Evolutionary conservation across 2,797 vertebrate species (phyloP).

Genomic region (Epinephelus awoara): DNA sequence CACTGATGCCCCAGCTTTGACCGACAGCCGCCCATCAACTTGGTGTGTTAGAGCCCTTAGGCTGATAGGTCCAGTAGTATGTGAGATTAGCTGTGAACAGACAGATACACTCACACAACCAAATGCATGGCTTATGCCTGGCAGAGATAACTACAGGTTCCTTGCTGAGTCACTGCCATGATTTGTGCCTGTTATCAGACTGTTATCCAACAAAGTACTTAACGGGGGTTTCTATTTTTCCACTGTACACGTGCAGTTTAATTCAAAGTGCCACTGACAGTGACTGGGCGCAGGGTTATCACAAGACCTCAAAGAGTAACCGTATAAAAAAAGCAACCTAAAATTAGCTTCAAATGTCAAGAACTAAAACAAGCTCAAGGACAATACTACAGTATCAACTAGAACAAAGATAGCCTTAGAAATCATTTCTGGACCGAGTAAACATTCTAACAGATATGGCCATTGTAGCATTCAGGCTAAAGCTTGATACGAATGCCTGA

Average conservation of each 20-base stretch:
- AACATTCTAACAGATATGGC: conserved; percentile 50
- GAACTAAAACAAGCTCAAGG: conserved; percentile 64
- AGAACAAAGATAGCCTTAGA: conserved; percentile 54
- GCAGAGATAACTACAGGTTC: background rate
- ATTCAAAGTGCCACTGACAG: conserved; percentile 15
- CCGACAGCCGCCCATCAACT: too few species aligned
- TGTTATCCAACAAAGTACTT: conserved; percentile 2
- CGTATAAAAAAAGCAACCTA: conserved; percentile 51
- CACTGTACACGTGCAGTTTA: conserved; percentile 3
- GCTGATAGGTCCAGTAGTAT: too few species aligned
- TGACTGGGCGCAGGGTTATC: conserved; percentile 23
- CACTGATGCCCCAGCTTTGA: too few species aligned
- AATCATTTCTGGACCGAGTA: conserved; percentile 38
- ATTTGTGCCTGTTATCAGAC: conserved; percentile 11
- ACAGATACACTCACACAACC: too few species aligned
- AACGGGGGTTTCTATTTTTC: background rate
- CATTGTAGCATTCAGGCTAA: conserved; percentile 21
- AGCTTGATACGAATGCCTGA: conserved; percentile 3
- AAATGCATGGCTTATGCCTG: too few species aligned
- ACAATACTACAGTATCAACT: conserved; percentile 44
- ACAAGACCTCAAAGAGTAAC: conserved; percentile 31
- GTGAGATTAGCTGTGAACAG: too few species aligned
- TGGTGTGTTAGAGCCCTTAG: too few species aligned
- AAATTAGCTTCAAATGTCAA: conserved; percentile 70
- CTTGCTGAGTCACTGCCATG: background rate